Evolutionary conservation across 2,888 invertebrate species (phyloP).

Genomic region (Sinohyriopsis cumingii): DNA sequence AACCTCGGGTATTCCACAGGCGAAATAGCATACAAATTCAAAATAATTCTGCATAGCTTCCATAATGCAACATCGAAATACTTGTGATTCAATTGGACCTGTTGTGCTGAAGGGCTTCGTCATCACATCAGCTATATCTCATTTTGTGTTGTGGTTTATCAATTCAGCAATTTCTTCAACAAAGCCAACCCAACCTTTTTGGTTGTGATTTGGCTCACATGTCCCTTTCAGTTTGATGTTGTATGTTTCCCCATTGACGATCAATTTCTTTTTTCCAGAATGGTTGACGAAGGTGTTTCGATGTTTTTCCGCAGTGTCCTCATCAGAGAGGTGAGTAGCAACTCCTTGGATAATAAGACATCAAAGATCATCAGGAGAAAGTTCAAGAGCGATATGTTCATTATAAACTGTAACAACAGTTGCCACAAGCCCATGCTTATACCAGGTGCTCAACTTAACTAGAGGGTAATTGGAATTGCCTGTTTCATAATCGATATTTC

Average conservation of each 20-base stretch:
- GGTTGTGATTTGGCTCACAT: no score
- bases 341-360: not conserved
- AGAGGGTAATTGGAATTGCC: no score
- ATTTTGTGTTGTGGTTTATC: not conserved
- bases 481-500: no score
- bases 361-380: constrained; percentile 1
- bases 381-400: not conserved
- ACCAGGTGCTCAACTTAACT: no score
- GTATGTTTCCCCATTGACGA: no score
- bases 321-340: not conserved
- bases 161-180: not conserved
- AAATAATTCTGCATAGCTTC: constrained; percentile 3
- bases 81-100: not conserved
- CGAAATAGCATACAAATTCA: not conserved
- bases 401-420: not conserved
- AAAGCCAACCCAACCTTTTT: not conserved
- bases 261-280: not conserved
- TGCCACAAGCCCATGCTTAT: not conserved
- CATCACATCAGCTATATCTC: not conserved
- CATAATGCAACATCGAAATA: not conserved
- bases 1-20: not conserved
- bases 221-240: no score
- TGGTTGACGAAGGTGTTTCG: not conserved
- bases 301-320: not conserved
- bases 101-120: not conserved